Percentiles rank a stretch among this genome's conserved stretches.
Evolutionary conservation across 2,113 vertebrate species (phyloP).

Genomic region (Corydoras maculifer): DNA sequence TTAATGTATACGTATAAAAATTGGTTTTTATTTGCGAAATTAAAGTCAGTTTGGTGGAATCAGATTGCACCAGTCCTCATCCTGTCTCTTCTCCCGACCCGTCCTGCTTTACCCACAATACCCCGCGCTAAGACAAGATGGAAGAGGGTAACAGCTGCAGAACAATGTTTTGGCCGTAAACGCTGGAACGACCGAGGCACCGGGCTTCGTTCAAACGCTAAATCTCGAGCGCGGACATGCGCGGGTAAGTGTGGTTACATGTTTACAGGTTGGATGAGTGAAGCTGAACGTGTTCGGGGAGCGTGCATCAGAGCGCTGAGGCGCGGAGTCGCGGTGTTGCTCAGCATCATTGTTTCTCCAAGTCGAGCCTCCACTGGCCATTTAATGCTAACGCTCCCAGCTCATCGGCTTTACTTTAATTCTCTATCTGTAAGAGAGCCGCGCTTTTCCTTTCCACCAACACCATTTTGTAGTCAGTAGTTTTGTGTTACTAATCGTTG

Average conservation of each 20-base stretch:
- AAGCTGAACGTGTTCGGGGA: conserved; percentile 33
- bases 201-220: conserved; percentile 49
- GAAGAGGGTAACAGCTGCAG: conserved; percentile 62
- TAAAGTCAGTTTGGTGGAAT: too few species aligned
- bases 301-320: conserved; percentile 25
- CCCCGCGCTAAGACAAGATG: conserved; percentile 74
- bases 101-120: conserved; percentile 63
- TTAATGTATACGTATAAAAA: too few species aligned
- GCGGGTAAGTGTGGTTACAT: conserved; percentile 54
- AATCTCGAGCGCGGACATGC: conserved; percentile 61
- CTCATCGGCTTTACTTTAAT: not conserved
- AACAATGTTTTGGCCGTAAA: conserved; percentile 77
- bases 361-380: conserved; percentile 47
- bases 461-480: not conserved
- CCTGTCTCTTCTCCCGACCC: too few species aligned
- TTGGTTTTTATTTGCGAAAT: too few species aligned
- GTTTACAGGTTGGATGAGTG: not conserved
- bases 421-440: not conserved
- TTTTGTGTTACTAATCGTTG: not conserved
- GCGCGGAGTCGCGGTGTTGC: conserved; percentile 47
- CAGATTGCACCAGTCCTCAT: too few species aligned
- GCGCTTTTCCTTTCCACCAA: not conserved
- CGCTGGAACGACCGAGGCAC: conserved; percentile 48
- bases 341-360: conserved; percentile 72
- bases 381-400: conserved; percentile 38